Base-by-base conservation (phyloP, 2,113 vertebrate genomes). In the Shinisaurus crocodilurus region DNA sequence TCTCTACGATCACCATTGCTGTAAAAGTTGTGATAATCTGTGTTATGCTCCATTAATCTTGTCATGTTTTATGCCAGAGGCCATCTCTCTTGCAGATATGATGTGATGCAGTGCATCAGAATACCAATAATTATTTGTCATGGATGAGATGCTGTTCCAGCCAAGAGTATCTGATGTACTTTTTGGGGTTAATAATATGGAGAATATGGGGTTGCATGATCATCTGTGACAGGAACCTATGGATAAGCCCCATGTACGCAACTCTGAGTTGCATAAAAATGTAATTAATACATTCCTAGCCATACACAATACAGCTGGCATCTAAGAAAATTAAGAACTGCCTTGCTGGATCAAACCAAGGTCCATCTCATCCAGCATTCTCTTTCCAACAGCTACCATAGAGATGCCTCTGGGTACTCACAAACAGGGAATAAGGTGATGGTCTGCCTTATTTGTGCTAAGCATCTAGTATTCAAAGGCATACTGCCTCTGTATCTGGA, bases 21-120 rank as follows among this genome's bases (percentile, higher is more conserved):
- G 12, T 69, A 69, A 54, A 45, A 85, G 40, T 85, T 85, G 69
- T 25, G 6, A 88, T 81, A 76, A 88, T 70, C 16, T 67, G 45
- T 81, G 89, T 27, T 81, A 82, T 9, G 60, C 0, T 69, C 8
- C 63, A 91, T 87, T 82, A 91, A 32, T 34, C 91, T 79, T 77
- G 32, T n/a, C 77, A 72, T 9, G 75, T 88, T 29, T 90, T 88
- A 40, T 50, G n/a, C 34, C n/a, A n/a, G 43, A 10, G 79, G 40
- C 75, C 88, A 27, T n/a, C 20, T 85, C 9, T 29, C 12, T 70
- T 72, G 82, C 5, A 85, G 84, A 15, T 40, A 82, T 48, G 90
- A 74, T 32, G 82, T 45, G 91, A 74, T 63, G 18, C 6, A 92
- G 50, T 0, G 0, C 3, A 48, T 86, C 54, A 0, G 7, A 69